phyloP scores from a whole-genome alignment of 2,797 vertebrate species.

The Galaxias olidus region DNA sequence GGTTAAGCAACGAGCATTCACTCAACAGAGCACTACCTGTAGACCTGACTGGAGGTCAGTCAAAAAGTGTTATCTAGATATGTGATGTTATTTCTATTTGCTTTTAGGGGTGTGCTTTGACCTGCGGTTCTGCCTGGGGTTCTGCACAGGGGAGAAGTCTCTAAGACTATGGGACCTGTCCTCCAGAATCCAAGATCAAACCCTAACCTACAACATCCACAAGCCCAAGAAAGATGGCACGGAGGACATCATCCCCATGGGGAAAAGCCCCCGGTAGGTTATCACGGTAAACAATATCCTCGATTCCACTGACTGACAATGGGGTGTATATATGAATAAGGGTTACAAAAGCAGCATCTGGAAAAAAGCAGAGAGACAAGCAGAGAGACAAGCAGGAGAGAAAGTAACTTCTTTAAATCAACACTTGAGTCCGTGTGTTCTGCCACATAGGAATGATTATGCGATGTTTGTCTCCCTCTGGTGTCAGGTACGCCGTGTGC shows the following conservation, averaged over 20 bases:
- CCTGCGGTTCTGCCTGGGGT: constrained; percentile 58
- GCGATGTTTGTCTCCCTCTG: constrained; percentile 25
- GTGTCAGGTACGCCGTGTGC: constrained; percentile 60
- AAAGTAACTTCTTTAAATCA: too few species aligned
- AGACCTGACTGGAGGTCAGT: too few species aligned
- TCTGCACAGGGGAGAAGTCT: constrained; percentile 62
- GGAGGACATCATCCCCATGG: constrained; percentile 53
- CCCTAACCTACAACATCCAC: constrained; percentile 65
- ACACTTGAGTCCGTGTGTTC: too few species aligned
- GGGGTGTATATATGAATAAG: too few species aligned
- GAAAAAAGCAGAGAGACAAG: too few species aligned
- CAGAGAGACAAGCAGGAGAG: not conserved
- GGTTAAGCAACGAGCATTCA: too few species aligned
- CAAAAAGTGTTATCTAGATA: too few species aligned
- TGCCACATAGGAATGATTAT: not conserved
- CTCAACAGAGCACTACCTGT: too few species aligned
- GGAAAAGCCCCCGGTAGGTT: constrained; percentile 54
- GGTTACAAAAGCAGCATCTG: too few species aligned
- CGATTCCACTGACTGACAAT: too few species aligned
- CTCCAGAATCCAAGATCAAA: constrained; percentile 64
- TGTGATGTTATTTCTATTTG: too few species aligned
- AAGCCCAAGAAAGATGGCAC: constrained; percentile 62
- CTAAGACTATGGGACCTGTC: constrained; percentile 64
- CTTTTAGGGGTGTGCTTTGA: constrained; percentile 67
- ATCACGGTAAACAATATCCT: too few species aligned